Evolutionary conservation across 2,113 vertebrate genomes (phyloP).

Genomic region (Ophthalmolycus amberensis): DNA sequence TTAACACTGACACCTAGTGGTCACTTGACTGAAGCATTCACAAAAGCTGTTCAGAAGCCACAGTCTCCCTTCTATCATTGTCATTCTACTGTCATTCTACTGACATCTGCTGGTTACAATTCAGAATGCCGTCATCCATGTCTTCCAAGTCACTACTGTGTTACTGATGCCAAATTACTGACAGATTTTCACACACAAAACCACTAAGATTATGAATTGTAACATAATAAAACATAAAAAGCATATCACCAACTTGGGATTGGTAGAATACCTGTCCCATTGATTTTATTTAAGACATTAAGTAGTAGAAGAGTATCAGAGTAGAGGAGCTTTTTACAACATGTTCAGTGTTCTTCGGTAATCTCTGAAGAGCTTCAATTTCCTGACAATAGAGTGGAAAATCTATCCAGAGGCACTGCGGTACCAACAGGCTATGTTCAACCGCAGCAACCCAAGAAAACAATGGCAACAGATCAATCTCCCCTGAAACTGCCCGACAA

Average conservation of each 20-base stretch:
- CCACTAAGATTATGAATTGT: background rate
- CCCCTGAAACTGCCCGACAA: constrained; percentile 26
- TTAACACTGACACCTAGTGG: constrained; percentile 76
- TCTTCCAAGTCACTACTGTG: background rate
- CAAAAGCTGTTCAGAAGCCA: background rate
- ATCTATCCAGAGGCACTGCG: background rate
- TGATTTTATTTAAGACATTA: background rate
- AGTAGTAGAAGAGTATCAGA: background rate
- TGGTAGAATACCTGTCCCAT: background rate
- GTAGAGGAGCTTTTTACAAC: background rate
- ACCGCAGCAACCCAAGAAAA: constrained; percentile 23
- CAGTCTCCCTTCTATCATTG: background rate
- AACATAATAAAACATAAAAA: background rate
- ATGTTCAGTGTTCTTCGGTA: constrained; percentile 1
- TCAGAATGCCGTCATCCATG: constrained; percentile 52
- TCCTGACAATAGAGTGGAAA: constrained; percentile 9
- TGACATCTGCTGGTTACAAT: constrained; percentile 71
- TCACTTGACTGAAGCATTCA: constrained; percentile 10
- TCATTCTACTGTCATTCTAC: constrained; percentile 50
- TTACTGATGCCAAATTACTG: background rate
- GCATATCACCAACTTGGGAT: background rate
- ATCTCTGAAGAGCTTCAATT: constrained; percentile 1
- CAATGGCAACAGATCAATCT: constrained; percentile 52
- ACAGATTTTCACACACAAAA: background rate
- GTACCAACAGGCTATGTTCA: constrained; percentile 16